Percentiles rank a stretch among this genome's conserved stretches.
Conservation (phyloP, 2,113 vertebrate genomes). For the Austrofundulus limnaeus region DNA sequence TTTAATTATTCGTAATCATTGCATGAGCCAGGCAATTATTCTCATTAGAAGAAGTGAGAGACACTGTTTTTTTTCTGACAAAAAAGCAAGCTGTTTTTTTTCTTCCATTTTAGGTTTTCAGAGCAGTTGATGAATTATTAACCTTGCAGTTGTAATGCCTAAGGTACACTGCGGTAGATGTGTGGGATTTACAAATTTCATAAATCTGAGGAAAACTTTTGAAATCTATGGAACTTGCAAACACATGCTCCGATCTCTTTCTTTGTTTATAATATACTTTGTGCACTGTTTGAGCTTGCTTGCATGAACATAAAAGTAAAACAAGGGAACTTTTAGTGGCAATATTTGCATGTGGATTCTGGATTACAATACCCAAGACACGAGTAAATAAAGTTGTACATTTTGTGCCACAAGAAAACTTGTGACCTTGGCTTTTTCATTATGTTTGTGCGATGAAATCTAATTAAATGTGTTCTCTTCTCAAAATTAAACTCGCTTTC, state of each 20-base stretch:
- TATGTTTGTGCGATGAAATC: too few species aligned
- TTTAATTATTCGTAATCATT: not conserved
- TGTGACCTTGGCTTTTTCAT: too few species aligned
- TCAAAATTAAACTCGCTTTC: too few species aligned
- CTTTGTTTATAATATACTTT: not conserved
- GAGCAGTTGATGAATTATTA: not conserved
- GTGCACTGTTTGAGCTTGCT: not conserved
- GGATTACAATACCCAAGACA: too few species aligned
- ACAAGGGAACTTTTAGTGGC: too few species aligned
- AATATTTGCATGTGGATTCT: not conserved
- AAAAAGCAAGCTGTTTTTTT: too few species aligned
- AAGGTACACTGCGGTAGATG: not conserved
- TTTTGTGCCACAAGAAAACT: too few species aligned
- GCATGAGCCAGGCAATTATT: not conserved
- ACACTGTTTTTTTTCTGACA: not conserved
- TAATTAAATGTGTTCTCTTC: too few species aligned
- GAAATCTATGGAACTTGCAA: not conserved
- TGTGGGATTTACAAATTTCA: conserved; percentile 4
- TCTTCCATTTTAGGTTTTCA: not conserved
- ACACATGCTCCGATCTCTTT: too few species aligned
- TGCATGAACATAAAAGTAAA: not conserved
- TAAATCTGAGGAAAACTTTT: not conserved
- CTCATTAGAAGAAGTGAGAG: not conserved
- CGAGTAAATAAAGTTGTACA: too few species aligned
- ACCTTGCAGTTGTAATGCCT: not conserved